Base-by-base conservation (phyloP, 1,140 invertebrate genomes). In the Chrysomallon squamiferum region DNA sequence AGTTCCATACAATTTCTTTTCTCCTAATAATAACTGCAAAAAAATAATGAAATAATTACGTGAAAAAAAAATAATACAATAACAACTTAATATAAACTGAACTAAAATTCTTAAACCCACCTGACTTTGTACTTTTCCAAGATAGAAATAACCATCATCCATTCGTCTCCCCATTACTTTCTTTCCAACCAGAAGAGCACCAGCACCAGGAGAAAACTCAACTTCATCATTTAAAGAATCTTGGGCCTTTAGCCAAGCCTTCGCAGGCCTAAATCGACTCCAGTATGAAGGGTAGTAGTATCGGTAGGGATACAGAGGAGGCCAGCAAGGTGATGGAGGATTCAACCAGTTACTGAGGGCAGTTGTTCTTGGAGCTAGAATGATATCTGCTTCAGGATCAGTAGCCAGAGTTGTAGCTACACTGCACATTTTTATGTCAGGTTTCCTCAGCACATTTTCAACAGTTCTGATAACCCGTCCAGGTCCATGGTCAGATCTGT, bases 111-210 rank as follows among this genome's bases (percentile, higher is more conserved):
- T 5, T 38, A 38, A 64, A 50, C 63, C 67, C 72, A 86, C 84
- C 79, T 86, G 84, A 68, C 78, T 84, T 61, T 85, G 76, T 13
- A 86, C 80, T 32, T 65, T 81, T 38, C 79, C 84, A 29, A 73
- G 64, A 60, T 86, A 85, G 65, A 82, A 86, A 56, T 78, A 80
- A 11, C 84, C 84, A 78, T 86, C 84, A 58, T 75, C 72, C 35
- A 81, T 67, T 38, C 81, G 63, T 61, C 84, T 61, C 7, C 83
- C 82, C 29, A 86, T 58, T 25, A 85, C 81, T 70, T 70, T 69
- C 58, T 81, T 79, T 13, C 76, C 79, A 56, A 85, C 76, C 9
- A 86, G 67, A 11, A 86, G 54, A 27, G 81, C 73, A 2, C 84
- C 84, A 20, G 83, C 80, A 13, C 80, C 77, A 45, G 82, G 83